Conservation (phyloP, 2,888 invertebrate genomes). For the Nomada ferruginata region DNA sequence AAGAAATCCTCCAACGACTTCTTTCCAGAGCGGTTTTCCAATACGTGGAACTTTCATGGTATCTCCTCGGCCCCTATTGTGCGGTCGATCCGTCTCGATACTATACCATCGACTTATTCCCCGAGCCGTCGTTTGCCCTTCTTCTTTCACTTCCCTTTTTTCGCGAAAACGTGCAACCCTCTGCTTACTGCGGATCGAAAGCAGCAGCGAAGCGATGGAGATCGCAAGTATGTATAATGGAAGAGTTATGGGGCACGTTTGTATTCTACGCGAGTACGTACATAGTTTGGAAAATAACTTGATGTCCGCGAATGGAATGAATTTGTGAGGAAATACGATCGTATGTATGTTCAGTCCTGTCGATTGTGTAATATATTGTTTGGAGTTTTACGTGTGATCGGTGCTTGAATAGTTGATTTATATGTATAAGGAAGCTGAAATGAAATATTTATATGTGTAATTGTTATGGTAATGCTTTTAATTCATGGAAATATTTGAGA, state of each 20-base stretch:
- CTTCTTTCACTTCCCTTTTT: background rate
- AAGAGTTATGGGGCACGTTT: background rate
- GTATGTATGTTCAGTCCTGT: background rate
- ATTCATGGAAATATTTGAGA: too few species aligned
- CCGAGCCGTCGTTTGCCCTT: background rate
- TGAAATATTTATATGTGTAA: too few species aligned
- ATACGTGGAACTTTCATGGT: conserved; percentile 12
- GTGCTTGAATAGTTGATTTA: too few species aligned
- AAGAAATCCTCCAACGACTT: conserved; percentile 1
- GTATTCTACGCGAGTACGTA: background rate
- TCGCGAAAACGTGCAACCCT: background rate
- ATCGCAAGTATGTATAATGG: background rate
- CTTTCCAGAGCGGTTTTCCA: background rate
- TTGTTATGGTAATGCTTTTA: too few species aligned
- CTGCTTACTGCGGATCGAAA: background rate
- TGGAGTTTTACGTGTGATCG: too few species aligned
- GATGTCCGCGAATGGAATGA: background rate
- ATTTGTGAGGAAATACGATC: background rate
- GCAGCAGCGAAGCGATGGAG: background rate
- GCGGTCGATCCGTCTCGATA: conserved; percentile 4
- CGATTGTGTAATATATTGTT: background rate
- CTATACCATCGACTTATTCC: conserved; percentile 17
- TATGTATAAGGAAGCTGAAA: too few species aligned
- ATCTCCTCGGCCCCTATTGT: conserved; percentile 18
- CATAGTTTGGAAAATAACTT: background rate